Evolutionary conservation across 2,888 invertebrate genomes (phyloP).

Genomic region (Pomacea canaliculata): DNA sequence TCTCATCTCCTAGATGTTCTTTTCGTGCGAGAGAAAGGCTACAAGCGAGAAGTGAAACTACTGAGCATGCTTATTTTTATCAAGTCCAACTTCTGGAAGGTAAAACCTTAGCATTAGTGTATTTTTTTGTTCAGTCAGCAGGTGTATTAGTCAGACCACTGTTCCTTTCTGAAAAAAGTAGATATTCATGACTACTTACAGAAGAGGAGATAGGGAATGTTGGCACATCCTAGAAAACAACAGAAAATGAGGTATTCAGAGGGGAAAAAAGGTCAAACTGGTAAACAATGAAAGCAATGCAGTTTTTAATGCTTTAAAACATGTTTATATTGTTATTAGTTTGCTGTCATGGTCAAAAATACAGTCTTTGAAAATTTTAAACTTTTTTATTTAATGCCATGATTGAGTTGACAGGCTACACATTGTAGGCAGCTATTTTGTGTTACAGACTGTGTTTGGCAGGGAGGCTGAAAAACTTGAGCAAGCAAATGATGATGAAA

Average conservation of each 20-base stretch:
- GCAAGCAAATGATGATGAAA: slow-evolving; percentile 98
- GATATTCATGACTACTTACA: not conserved
- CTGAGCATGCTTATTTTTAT: slow-evolving; percentile 95
- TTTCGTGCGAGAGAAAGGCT: slow-evolving; percentile 91
- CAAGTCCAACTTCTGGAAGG: slow-evolving; percentile 97
- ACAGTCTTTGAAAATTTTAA: too few species aligned
- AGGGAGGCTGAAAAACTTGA: slow-evolving; percentile 98
- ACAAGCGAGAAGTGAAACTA: slow-evolving; percentile 94
- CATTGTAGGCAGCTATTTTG: not conserved
- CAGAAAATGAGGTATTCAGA: too few species aligned
- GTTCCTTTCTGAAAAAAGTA: not conserved
- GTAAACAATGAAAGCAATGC: too few species aligned
- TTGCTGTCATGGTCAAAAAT: too few species aligned
- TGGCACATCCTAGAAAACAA: not conserved
- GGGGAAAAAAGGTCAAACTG: too few species aligned
- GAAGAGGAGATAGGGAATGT: not conserved
- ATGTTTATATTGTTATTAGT: too few species aligned
- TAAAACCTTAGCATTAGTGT: slow-evolving; percentile 61
- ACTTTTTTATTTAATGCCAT: too few species aligned
- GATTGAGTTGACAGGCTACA: too few species aligned
- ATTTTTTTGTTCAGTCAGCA: slow-evolving; percentile 73
- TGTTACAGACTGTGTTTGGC: slow-evolving; percentile 88
- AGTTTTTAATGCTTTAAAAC: too few species aligned
- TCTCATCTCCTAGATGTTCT: slow-evolving; percentile 92
- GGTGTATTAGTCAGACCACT: slow-evolving; percentile 71